Evolutionary conservation across 2,888 invertebrate species (phyloP), one percentile per base, ranked within the genome.

Genomic region (Mythimna albipuncta): DNA sequence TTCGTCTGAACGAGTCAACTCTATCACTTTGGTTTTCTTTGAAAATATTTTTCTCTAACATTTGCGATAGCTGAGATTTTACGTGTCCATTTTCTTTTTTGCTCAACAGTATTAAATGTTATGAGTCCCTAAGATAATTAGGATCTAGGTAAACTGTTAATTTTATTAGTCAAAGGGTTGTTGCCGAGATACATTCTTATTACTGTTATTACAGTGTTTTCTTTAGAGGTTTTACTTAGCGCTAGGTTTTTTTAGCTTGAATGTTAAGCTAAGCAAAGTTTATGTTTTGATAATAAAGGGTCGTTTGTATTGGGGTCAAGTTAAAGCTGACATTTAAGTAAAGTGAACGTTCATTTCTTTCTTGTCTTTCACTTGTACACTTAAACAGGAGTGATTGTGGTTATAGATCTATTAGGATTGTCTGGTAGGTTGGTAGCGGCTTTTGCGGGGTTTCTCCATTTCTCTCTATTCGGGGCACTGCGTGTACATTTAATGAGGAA

Each of bases 141-240:
- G 32, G 11, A 69, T 55, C 41, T 69, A 69, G 54, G 19, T 61
- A 16, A 32, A 16, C 69, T 76, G 54, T 55, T 76, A 44, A 76
- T 76, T 69, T 75, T 62, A 41, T 41, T 41, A 55, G 9, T 41
- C 41, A 69, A 67, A 41, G 47, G 69, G 50, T 38, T 74, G 32
- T 44, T 44, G 7, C 11, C n/a, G 2, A 50, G 21, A 16, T 50
- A 35, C n/a, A 7, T 69, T 54, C 41, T 50, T 54, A 77, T 71
- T n/a, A 77, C 32, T 71, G 54, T 77, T 59, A 64, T 64, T 41
- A 59, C 19, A 47, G 38, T 59, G 6, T 64, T 70, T 71, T 77
- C 52, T 38, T 52, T 41, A 9, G 38, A 50, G 13, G 32, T 2
- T 59, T 6, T 59, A 32, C 21, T 54, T n/a, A 16, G 26, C 10